Conservation (phyloP, 2,888 invertebrate genomes). For the Nebria brevicollis region DNA sequence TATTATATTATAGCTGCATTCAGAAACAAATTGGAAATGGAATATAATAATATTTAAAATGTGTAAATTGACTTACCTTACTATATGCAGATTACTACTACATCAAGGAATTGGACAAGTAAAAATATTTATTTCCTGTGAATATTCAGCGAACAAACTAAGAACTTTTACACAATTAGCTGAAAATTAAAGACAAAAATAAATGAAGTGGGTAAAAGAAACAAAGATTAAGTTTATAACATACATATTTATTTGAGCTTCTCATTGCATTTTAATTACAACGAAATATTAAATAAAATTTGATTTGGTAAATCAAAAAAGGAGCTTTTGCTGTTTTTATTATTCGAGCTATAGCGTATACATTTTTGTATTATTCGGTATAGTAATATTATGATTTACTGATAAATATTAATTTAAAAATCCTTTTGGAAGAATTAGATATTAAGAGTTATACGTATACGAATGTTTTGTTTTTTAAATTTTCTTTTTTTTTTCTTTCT, state of each 20-base stretch:
- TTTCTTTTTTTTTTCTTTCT: conserved; percentile 57
- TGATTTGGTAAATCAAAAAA: conserved; percentile 80
- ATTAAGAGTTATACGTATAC: conserved; percentile 79
- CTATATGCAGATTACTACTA: no score
- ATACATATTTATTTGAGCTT: conserved; percentile 89
- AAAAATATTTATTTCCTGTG: no score
- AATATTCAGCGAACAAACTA: no score
- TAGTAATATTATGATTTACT: conserved; percentile 65
- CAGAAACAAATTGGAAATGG: no score
- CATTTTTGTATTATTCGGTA: conserved; percentile 77
- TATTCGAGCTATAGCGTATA: conserved; percentile 76
- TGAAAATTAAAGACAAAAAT: conserved; percentile 23
- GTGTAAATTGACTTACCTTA: no score
- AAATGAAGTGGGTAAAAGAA: conserved; percentile 59
- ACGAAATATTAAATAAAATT: conserved; percentile 85
- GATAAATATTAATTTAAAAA: conserved; percentile 65
- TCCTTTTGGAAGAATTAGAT: conserved; percentile 70
- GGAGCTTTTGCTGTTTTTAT: conserved; percentile 71
- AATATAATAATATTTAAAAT: no score
- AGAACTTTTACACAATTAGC: background rate
- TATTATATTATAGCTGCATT: no score
- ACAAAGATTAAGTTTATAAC: conserved; percentile 74
- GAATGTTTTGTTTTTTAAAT: conserved; percentile 68
- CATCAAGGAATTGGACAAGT: no score
- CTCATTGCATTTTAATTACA: conserved; percentile 87